Base-by-base conservation (phyloP, 2,113 vertebrate species). In the Oenanthe oenanthe region DNA sequence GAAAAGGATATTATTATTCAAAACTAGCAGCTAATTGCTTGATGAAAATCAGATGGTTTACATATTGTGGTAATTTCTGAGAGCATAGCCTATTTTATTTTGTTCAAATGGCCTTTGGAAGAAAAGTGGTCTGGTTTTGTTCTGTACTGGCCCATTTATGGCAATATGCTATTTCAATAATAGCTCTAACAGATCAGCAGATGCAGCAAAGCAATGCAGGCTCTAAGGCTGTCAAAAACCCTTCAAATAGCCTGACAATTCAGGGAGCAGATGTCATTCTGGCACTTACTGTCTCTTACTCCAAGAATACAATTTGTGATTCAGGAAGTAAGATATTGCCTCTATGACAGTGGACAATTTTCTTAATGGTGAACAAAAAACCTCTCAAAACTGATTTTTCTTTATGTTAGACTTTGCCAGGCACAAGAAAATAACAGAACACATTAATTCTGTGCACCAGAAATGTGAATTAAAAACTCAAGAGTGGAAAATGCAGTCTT, bases 41-140 rank as follows among this genome's bases (percentile, higher is more conserved):
- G 94, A 96, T 36, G 43, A 92, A 96, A 95, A 89, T 78, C 80
- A 67, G 62, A 72, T 71, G 28, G 43, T 84, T 92, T 84, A 56
- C 19, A 88, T 94, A 71, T 42, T 80, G 32, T 87, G 84, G n/a
- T 65, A 90, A 93, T 43, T 42, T 85, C 48, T 40, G 68, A 53
- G 31, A 84, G 18, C 1, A 1, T 15, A 51, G 47, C 17, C 28
- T 82, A 34, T 62, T 80, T 84, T 77, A 65, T 72, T 81, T 75
- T 42, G 48, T 80, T 79, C 50, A 66, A 81, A 72, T 14, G 22
- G 11, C 17, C 51, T 85, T 38, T 38, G 29, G 26, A 91, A 85
- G 40, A 91, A 85, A 65, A 10, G 19, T n/a, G n/a, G 6, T 76
- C 58, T 80, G n/a, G 22, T 78, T 95, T 91, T 80, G 21, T 56